Base-by-base conservation (phyloP, 1,140 invertebrate genomes). In the Heliconius hewitsoni region DNA sequence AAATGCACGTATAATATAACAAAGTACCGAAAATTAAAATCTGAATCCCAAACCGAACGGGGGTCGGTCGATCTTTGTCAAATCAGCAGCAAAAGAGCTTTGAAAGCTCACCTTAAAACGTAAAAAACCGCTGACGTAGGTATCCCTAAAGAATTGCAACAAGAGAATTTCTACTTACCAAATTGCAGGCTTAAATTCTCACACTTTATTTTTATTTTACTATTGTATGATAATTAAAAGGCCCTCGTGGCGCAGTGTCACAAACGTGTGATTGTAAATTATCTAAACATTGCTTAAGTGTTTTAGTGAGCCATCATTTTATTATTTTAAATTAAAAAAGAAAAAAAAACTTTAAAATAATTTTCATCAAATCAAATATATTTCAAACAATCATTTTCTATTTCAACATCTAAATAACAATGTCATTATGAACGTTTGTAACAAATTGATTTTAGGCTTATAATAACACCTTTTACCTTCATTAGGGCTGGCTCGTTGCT, bases 371-470 rank as follows among this genome's bases (percentile, higher is more conserved):
- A 60, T 19, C 55, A 60, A 60, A 60, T 23, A 23, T 60, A 60
- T 60, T 66, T 11, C 3, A 66, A 66, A 66, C 23, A 66, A 66
- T 66, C 11, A 66, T 66, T 66, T 27, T 66, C 60, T 60, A 60
- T 60, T n/a, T 60, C n/a, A 60, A 60, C n/a, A 30, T 66, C 23
- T 30, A 66, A 66, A 23, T 30, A 27, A 66, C 60, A 66, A 66
- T 66, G 23, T 66, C 50, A 27, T 81, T 78, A 34, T 71, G 42
- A 39, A 71, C 72, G 71, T 73, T 81, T 77, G 71, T 74, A 74
- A 50, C 80, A 84, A 87, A 86, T 85, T 86, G 86, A 87, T 89
- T 87, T 81, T 81, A 19, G 79, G 81, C 81, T 81, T 81, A 83
- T 86, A 87, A 89, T 82, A 82, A 80, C 78, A 82, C 79, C 23